These are phyloP conservation scores for Pempheris klunzingeri DNA, from an alignment of 2,797 vertebrate genomes.

Conservation along the genomic window DNA sequence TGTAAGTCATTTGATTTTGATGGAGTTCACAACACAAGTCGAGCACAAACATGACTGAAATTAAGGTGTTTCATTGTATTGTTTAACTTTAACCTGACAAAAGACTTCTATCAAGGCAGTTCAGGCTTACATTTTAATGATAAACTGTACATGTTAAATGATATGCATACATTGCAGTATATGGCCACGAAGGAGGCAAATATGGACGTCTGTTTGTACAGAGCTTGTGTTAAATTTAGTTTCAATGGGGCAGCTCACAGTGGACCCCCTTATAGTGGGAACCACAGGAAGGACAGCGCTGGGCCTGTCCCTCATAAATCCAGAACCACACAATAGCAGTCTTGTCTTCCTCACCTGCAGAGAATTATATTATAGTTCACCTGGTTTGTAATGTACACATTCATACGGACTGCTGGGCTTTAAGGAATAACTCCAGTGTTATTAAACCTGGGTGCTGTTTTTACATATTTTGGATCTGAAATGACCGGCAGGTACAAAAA, in stretches of 20 bases:
- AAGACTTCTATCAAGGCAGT: conserved; percentile 1
- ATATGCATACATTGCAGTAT: conserved; percentile 44
- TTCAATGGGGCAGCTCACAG: conserved; percentile 82
- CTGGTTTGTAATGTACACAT: not conserved
- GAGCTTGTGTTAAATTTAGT: not conserved
- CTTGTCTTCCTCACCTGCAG: conserved; percentile 83
- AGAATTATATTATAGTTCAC: not conserved
- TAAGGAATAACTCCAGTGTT: too few species aligned
- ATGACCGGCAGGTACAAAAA: too few species aligned
- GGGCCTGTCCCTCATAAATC: conserved; percentile 79
- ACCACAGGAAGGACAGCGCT: conserved; percentile 84
- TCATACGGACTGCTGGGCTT: not conserved
- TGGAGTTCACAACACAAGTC: too few species aligned
- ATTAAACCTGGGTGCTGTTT: too few species aligned
- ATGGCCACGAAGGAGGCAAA: conserved; percentile 30
- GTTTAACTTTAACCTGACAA: not conserved
- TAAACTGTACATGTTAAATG: conserved; percentile 58
- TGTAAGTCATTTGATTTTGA: too few species aligned
- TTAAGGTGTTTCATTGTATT: not conserved
- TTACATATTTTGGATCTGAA: too few species aligned
- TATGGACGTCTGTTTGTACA: not conserved
- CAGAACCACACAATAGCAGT: conserved; percentile 84
- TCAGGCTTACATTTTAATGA: conserved; percentile 71
- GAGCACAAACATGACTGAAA: not conserved
- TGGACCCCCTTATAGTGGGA: conserved; percentile 78